phyloP scores from a whole-genome alignment of 2,113 vertebrate species.

The Edolisoma coerulescens region DNA sequence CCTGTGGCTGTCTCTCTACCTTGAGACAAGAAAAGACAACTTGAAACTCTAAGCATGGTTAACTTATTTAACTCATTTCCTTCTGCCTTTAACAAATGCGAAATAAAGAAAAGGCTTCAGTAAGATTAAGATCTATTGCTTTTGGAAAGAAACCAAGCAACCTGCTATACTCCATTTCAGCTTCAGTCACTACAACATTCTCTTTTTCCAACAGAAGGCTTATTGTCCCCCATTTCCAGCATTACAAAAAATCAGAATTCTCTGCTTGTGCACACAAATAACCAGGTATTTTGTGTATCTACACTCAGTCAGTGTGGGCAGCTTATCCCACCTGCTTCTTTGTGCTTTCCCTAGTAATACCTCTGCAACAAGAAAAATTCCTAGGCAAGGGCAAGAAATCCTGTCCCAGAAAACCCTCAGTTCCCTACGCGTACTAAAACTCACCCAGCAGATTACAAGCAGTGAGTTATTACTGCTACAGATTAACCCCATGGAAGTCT shows the following conservation, averaged over 20 bases:
- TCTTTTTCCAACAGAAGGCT: neutral
- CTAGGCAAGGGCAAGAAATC: neutral
- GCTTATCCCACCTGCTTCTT: neutral
- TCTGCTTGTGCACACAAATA: neutral
- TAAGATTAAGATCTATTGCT: neutral
- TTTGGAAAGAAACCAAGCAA: neutral
- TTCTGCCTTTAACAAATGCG: neutral
- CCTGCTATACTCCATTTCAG: neutral
- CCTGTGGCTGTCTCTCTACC: neutral
- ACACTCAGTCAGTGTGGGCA: neutral
- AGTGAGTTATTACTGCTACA: neutral
- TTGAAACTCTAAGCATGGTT: neutral
- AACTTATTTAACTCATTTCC: neutral
- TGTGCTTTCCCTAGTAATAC: neutral
- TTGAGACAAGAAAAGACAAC: neutral
- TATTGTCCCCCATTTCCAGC: neutral
- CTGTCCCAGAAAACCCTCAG: neutral
- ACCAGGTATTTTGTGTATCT: neutral
- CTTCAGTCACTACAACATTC: neutral
- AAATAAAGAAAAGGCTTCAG: neutral
- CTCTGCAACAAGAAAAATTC: neutral
- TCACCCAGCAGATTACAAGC: neutral
- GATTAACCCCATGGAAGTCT: neutral
- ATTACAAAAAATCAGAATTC: neutral
- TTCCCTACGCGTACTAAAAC: rapidly evolving